phyloP scores from a whole-genome alignment of 2,888 invertebrate genomes.

The Drosophila atripex region DNA sequence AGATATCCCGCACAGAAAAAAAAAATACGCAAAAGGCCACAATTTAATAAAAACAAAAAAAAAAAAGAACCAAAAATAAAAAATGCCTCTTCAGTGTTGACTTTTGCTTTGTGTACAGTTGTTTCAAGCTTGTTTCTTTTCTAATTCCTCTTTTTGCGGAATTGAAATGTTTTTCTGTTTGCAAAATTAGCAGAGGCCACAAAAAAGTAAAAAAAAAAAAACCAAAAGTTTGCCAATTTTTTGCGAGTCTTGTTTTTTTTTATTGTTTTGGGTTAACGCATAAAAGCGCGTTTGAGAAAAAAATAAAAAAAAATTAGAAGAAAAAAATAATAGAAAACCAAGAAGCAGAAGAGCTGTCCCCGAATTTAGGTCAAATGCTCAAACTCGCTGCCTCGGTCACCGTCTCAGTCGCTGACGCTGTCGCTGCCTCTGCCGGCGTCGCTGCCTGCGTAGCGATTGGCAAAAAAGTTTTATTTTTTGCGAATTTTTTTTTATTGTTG shows the following conservation, averaged over 20 bases:
- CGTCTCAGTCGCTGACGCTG: not conserved
- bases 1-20: too few species aligned
- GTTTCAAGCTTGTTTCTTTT: conserved; percentile 49
- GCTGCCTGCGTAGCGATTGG: conserved; percentile 69
- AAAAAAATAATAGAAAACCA: conserved; percentile 24
- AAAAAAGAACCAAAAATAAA: conserved; percentile 10
- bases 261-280: conserved; percentile 55
- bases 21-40: conserved; percentile 9
- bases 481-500: conserved; percentile 23
- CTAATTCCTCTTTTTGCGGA: conserved; percentile 45
- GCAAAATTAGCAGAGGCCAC: conserved; percentile 54
- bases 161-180: conserved; percentile 53
- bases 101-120: conserved; percentile 65
- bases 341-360: conserved; percentile 28
- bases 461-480: conserved; percentile 50
- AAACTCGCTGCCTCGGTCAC: conserved; percentile 44
- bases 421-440: conserved; percentile 25
- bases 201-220: conserved; percentile 7
- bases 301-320: conserved; percentile 21
- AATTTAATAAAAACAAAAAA: conserved; percentile 1
- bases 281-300: conserved; percentile 70
- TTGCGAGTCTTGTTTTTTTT: conserved; percentile 25
- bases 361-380: conserved; percentile 73
- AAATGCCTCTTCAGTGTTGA: conserved; percentile 47
- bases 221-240: conserved; percentile 41